Conservation (phyloP, 2,797 vertebrate species). For the Coluber constrictor region DNA sequence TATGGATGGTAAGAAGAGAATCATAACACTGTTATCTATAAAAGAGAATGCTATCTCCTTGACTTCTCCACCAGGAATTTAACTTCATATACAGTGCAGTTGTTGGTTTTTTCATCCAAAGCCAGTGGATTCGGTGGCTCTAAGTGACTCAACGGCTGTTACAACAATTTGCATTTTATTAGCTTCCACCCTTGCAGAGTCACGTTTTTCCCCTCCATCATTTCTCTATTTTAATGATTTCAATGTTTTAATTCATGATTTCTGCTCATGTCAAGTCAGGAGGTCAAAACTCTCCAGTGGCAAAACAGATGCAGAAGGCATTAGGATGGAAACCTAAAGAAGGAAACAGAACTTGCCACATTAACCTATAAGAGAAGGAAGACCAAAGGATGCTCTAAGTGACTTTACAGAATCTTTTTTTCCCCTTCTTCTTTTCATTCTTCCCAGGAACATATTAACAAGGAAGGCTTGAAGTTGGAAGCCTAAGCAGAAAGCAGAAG, state of each 20-base stretch:
- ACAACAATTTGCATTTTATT: slow-evolving; percentile 18
- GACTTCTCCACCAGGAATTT: background rate
- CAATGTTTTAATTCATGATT: slow-evolving; percentile 38
- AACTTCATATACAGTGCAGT: slow-evolving; percentile 17
- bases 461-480: background rate
- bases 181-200: slow-evolving; percentile 5
- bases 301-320: slow-evolving; percentile 25
- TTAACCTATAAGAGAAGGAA: slow-evolving; percentile 11
- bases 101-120: background rate
- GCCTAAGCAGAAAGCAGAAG: background rate
- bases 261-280: slow-evolving; percentile 36
- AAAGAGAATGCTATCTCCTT: background rate
- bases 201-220: slow-evolving; percentile 30
- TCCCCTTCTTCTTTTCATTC: rapidly evolving
- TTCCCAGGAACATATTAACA: background rate
- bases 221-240: slow-evolving; percentile 26
- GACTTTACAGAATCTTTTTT: background rate
- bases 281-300: slow-evolving; percentile 13
- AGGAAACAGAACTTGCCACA: slow-evolving; percentile 35
- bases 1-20: background rate
- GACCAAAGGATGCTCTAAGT: background rate
- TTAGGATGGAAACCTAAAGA: slow-evolving; percentile 33
- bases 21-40: background rate
- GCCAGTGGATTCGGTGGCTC: background rate
- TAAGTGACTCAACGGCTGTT: slow-evolving; percentile 18